phyloP scores from a whole-genome alignment of 2,113 vertebrate genomes.

The Halcyon malimbica region DNA sequence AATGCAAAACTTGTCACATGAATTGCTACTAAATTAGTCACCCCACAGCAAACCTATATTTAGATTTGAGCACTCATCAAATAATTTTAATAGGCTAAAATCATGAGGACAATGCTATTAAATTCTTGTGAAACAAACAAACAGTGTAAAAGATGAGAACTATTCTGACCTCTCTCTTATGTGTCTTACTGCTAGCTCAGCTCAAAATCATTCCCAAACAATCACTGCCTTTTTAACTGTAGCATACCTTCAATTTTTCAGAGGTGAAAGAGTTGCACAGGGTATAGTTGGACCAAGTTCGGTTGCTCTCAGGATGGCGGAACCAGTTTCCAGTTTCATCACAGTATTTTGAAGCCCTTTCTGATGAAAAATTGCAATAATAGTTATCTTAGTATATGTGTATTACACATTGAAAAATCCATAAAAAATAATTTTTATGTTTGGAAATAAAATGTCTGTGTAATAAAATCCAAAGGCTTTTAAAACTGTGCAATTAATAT shows the following conservation, averaged over 20 bases:
- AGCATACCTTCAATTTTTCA: conserved; percentile 87
- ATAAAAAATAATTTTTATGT: neutral
- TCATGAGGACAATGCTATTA: neutral
- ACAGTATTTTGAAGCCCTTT: conserved; percentile 92
- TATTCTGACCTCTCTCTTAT: neutral
- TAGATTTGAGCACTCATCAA: neutral
- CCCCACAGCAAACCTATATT: neutral
- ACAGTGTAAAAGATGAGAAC: neutral
- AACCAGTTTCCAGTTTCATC: conserved; percentile 93
- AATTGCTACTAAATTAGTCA: neutral
- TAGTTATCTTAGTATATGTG: neutral
- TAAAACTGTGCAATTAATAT: neutral
- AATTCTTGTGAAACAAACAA: neutral
- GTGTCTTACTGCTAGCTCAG: neutral
- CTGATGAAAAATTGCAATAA: conserved; percentile 72
- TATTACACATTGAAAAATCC: neutral
- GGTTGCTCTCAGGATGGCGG: conserved; percentile 91
- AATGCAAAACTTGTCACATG: neutral
- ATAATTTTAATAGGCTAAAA: neutral
- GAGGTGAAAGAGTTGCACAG: conserved; percentile 90
- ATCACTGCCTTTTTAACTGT: neutral
- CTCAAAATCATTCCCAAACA: neutral
- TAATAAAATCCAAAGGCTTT: neutral
- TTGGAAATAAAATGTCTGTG: neutral
- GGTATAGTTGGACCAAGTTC: conserved; percentile 96